phyloP scores from a whole-genome alignment of 2,888 invertebrate species.

The Clivina fossor region DNA sequence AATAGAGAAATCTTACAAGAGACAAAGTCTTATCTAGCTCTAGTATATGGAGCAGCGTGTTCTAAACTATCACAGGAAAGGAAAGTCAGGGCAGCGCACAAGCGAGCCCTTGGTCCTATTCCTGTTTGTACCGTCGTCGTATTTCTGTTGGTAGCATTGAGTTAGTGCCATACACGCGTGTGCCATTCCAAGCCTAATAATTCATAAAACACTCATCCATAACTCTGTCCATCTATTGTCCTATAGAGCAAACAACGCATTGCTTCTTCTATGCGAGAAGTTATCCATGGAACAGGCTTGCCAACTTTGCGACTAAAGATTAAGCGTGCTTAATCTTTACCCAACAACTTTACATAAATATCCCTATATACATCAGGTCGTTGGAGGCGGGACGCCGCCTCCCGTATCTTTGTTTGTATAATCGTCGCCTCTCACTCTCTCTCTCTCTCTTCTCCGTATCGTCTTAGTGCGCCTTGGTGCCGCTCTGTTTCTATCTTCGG shows the following conservation, averaged over 20 bases:
- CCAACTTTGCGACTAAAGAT: slow-evolving; percentile 45
- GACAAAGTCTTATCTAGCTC: too few species aligned
- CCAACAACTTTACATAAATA: slow-evolving; percentile 53
- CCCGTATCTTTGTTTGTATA: slow-evolving; percentile 51
- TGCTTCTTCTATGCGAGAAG: too few species aligned
- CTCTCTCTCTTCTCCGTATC: slow-evolving; percentile 33
- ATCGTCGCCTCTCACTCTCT: slow-evolving; percentile 43
- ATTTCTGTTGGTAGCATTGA: too few species aligned
- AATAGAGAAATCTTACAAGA: too few species aligned
- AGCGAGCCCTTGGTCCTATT: too few species aligned
- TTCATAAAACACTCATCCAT: slow-evolving; percentile 3
- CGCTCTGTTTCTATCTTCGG: slow-evolving; percentile 35
- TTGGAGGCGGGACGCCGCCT: slow-evolving; percentile 46
- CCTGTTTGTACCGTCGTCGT: too few species aligned
- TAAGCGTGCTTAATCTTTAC: slow-evolving; percentile 52
- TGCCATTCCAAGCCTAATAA: not conserved
- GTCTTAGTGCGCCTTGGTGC: slow-evolving; percentile 39
- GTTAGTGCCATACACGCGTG: not conserved
- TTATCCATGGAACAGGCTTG: too few species aligned
- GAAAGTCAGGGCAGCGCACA: too few species aligned
- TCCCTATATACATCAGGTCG: slow-evolving; percentile 47
- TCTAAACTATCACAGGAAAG: too few species aligned
- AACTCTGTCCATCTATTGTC: slow-evolving; percentile 4
- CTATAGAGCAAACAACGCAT: too few species aligned
- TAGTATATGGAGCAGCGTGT: too few species aligned